These are phyloP conservation scores for Holothuria leucospilota DNA, from an alignment of 53 echinoderm and acorn worm species.

Conservation along the genomic window DNA sequence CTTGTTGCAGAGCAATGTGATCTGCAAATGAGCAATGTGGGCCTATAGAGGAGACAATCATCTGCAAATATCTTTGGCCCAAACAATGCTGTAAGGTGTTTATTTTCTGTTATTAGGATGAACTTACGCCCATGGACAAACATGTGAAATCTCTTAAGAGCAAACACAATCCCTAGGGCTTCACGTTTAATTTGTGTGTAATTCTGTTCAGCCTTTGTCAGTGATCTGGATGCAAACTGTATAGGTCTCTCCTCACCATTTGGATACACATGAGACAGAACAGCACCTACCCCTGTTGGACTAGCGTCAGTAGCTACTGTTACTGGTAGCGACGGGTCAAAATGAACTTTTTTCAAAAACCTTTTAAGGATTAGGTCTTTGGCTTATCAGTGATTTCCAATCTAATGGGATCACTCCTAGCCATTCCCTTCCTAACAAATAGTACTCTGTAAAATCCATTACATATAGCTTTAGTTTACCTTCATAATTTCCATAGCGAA, in stretches of 20 bases:
- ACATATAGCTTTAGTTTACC: too few species aligned
- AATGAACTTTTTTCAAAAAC: constrained; percentile 55
- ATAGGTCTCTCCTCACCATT: constrained; percentile 53
- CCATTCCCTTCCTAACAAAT: constrained; percentile 57
- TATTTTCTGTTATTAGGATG: constrained; percentile 55
- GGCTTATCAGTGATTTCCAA: constrained; percentile 37
- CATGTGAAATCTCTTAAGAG: constrained; percentile 22
- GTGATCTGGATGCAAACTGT: constrained; percentile 43
- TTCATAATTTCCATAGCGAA: constrained; percentile 46
- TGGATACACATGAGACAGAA: constrained; percentile 39
- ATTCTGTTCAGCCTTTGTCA: constrained; percentile 33
- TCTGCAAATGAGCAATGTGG: too few species aligned
- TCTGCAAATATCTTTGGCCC: constrained; percentile 56
- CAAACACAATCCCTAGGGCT: constrained; percentile 57
- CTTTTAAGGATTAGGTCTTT: background rate
- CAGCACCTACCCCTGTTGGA: constrained; percentile 49
- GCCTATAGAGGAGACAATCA: too few species aligned
- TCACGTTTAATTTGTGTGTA: constrained; percentile 46
- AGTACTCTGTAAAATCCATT: constrained; percentile 47
- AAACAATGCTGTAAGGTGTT: constrained; percentile 46
- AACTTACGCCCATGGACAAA: constrained; percentile 50
- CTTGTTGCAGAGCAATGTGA: too few species aligned
- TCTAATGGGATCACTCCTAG: constrained; percentile 33
- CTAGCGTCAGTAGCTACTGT: constrained; percentile 60
- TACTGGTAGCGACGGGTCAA: constrained; percentile 45